Conservation (phyloP, 2,797 vertebrate genomes). For the Todus mexicanus region DNA sequence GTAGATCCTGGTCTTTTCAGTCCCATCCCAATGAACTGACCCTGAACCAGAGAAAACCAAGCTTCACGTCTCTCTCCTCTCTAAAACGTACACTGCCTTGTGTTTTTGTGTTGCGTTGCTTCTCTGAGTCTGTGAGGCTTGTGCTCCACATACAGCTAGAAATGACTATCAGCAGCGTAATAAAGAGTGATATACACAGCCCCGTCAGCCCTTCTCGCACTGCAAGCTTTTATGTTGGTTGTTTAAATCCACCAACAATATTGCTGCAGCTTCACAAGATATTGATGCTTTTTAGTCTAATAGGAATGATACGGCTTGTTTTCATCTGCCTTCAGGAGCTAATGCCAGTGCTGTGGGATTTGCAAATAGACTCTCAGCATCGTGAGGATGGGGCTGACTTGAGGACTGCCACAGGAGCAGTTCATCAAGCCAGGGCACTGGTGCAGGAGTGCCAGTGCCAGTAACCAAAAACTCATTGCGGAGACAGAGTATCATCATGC, state of each 20-base stretch:
- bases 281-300: constrained; percentile 21
- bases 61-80: not conserved
- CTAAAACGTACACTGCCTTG: not conserved
- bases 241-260: not conserved
- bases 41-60: not conserved
- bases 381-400: not conserved
- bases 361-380: not conserved
- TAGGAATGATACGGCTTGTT: not conserved
- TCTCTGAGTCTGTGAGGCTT: not conserved
- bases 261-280: not conserved
- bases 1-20: not conserved
- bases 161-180: not conserved
- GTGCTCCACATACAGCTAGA: not conserved
- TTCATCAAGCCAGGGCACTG: not conserved
- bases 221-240: not conserved
- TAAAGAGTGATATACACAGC: not conserved
- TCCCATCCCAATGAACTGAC: not conserved
- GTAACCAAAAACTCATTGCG: not conserved
- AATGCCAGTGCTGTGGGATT: not conserved
- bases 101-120: not conserved
- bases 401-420: not conserved
- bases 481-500: not conserved
- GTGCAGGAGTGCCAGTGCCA: not conserved
- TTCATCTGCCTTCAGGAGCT: constrained; percentile 11
- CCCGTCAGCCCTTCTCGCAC: not conserved